A percentile compares a stretch with the other conserved stretches of the same genome.
phyloP scores from a whole-genome alignment of 2,797 vertebrate genomes.

The Choloepus didactylus region DNA sequence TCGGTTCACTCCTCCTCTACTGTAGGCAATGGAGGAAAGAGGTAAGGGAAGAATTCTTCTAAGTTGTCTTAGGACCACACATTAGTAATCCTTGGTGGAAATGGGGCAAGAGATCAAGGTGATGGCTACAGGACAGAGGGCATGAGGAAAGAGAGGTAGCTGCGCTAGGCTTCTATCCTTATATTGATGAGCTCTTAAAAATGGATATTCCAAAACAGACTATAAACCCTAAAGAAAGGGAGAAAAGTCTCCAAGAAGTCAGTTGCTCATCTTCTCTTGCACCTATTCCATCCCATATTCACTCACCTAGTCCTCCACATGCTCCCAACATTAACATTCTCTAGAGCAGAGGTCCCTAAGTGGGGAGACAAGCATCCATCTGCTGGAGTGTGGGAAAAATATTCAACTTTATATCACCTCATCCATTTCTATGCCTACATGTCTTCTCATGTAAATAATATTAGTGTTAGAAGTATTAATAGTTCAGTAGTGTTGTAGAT shows the following conservation, averaged over 20 bases:
- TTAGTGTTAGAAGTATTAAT: background rate
- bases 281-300: background rate
- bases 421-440: background rate
- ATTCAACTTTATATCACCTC: background rate
- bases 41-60: too few species aligned
- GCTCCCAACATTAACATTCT: background rate
- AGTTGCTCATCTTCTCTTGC: background rate
- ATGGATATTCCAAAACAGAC: background rate
- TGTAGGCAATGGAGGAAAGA: background rate
- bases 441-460: background rate
- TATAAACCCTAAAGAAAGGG: background rate
- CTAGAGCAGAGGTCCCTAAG: background rate
- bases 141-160: background rate
- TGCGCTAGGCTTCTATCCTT: background rate
- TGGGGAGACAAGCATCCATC: background rate
- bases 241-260: constrained; percentile 32
- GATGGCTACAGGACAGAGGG: background rate
- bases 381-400: background rate
- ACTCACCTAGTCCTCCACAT: background rate
- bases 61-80: background rate
- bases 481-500: background rate
- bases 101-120: background rate
- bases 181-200: background rate
- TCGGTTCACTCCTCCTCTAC: background rate
- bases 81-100: background rate